Evolutionary conservation across 2,113 vertebrate species (phyloP), one percentile per base, ranked within the genome.

Genomic region (Trogon surrucura): DNA sequence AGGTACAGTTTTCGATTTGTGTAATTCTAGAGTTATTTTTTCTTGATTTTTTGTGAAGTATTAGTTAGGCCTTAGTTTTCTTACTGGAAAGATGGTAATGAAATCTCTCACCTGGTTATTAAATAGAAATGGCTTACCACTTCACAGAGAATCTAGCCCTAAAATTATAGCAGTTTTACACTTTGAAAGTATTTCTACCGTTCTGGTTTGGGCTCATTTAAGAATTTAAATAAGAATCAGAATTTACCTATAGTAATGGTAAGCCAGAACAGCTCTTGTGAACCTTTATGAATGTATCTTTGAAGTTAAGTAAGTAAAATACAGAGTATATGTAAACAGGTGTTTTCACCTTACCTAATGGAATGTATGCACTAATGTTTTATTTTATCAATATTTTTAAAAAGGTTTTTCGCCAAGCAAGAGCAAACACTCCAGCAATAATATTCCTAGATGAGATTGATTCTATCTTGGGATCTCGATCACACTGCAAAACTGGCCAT

Each of bases 401-500:
- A 80, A 89, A 99, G 99, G 97, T 99, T 69, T 99, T 99, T 92
- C 97, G 73, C 29, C 99, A 99, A 98, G 99, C 99, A 47, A 98
- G 99, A 93, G 98, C 99, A 45, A 99, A 98, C 32, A 96, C 98
- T 57, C 99, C 99, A 54, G 99, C 99, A 62, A 97, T 99, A 92
- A 97, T 99, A 86, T 99, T 99, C 97, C 97, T 99, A 7, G 99
- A 99, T 95, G 99, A 99, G 97, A 99, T 99, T 32, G 99, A 99
- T 97, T 98, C 99, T 18, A 96, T 99, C 94, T 69, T 99, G 89
- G 99, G 99, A 41, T 98, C 98, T 11, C 98, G 99, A 32, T 98
- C 98, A 11, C 91, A 62, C 60, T 29, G 87, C 85, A 96, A 87
- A 66, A 62, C 89, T 9, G 94, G 97, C 27, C 98, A 83, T 83